Evolutionary conservation across 2,113 vertebrate species (phyloP).

Genomic region (Panthera tigris): DNA sequence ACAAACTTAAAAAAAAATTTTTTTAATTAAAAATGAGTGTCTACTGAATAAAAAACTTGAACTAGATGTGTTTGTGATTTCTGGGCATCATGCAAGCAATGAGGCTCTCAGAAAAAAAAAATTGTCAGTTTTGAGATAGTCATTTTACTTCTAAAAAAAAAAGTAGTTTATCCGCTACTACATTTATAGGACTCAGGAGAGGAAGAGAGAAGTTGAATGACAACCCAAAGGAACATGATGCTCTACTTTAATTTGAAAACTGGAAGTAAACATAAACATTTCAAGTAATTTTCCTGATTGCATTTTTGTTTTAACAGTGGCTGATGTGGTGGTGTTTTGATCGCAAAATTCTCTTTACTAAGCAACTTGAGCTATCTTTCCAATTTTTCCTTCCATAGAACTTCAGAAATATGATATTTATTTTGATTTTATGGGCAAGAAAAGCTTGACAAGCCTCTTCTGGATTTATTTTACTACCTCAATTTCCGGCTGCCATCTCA

Average conservation of each 20-base stretch:
- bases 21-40: not conserved
- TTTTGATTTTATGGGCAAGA: conserved; percentile 63
- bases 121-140: not conserved
- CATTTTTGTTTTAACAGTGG: conserved; percentile 42
- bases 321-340: conserved; percentile 37
- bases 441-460: conserved; percentile 55
- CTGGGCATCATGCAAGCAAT: not conserved
- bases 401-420: conserved; percentile 42
- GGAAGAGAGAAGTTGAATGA: conserved; percentile 55
- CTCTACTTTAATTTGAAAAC: conserved; percentile 63
- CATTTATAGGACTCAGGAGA: conserved; percentile 52
- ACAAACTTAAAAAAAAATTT: no score
- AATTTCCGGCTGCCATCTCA: conserved; percentile 58
- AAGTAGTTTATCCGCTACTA: conserved; percentile 31
- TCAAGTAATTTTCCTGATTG: conserved; percentile 62
- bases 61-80: conserved; percentile 49
- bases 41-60: not conserved
- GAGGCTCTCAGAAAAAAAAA: not conserved
- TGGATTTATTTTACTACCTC: conserved; percentile 52
- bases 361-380: conserved; percentile 54
- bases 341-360: conserved; percentile 53
- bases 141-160: conserved; percentile 26
- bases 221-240: conserved; percentile 35
- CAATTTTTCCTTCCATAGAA: conserved; percentile 53
- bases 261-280: conserved; percentile 64